Evolutionary conservation across 2,113 vertebrate species (phyloP).

Genomic region (Hystrix cristata): DNA sequence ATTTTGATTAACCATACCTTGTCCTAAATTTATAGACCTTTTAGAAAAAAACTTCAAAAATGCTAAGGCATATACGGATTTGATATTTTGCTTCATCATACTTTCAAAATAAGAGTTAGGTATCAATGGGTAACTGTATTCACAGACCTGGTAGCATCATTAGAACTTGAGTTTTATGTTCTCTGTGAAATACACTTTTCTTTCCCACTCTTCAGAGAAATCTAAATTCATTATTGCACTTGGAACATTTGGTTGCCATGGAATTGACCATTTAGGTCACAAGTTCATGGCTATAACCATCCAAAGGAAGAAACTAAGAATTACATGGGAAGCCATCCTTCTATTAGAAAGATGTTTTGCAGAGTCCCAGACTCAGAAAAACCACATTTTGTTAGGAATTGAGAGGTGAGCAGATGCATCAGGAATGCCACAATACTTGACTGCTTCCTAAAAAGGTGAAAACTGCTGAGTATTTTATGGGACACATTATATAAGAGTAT

Average conservation of each 20-base stretch:
- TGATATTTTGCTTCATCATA: neutral
- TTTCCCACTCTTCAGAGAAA: neutral
- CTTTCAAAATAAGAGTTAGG: conserved; percentile 21
- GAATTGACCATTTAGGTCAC: neutral
- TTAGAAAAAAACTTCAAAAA: neutral
- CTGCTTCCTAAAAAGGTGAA: neutral
- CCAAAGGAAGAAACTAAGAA: neutral
- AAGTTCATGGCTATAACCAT: conserved; percentile 44
- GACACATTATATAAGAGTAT: neutral
- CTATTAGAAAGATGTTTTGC: neutral
- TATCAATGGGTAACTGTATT: neutral
- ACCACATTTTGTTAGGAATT: conserved; percentile 19
- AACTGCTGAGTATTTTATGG: neutral
- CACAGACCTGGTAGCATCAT: neutral
- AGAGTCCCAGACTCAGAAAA: neutral
- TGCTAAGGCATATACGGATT: neutral
- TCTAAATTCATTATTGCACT: neutral
- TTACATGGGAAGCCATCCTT: neutral
- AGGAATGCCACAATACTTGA: neutral
- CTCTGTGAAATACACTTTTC: neutral
- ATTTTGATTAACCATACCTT: neutral
- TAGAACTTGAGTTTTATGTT: neutral
- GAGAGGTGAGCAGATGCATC: neutral
- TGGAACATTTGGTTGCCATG: neutral
- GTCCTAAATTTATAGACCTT: neutral